A percentile compares a stretch with the other conserved stretches of the same genome.
Conservation (phyloP, 2,888 invertebrate genomes). For the Oeneis ivallda region DNA sequence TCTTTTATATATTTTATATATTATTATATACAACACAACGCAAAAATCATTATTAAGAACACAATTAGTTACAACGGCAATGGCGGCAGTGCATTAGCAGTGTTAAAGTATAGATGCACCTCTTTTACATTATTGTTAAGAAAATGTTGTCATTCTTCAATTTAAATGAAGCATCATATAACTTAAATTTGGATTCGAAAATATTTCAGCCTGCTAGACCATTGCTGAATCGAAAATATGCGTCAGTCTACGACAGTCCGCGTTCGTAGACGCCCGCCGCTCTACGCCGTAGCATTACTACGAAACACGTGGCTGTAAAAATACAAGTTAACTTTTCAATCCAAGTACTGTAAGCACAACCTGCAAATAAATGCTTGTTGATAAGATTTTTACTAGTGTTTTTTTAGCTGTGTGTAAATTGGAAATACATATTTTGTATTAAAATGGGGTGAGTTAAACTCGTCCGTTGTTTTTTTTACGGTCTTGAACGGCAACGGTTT, state of each 20-base stretch:
- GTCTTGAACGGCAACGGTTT: constrained; percentile 8
- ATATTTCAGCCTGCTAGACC: not conserved
- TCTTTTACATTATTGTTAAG: no score
- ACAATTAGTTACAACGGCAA: no score
- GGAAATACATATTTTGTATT: not conserved
- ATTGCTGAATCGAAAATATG: constrained; percentile 29
- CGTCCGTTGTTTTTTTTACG: constrained; percentile 9
- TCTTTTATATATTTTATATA: no score
- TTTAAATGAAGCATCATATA: not conserved
- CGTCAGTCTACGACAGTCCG: constrained; percentile 48
- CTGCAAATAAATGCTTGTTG: not conserved
- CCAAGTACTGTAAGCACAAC: constrained; percentile 14
- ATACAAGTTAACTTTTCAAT: constrained; percentile 30
- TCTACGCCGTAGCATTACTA: constrained; percentile 50
- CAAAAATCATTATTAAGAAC: no score
- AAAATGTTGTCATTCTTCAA: no score
- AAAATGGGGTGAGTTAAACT: constrained; percentile 7
- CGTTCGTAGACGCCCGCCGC: constrained; percentile 55
- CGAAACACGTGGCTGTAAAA: constrained; percentile 26
- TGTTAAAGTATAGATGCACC: no score
- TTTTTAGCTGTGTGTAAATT: not conserved
- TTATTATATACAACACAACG: no score
- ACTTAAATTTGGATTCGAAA: not conserved
- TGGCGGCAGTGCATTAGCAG: no score
- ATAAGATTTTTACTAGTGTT: not conserved